phyloP scores from a whole-genome alignment of 2,888 invertebrate genomes.

The Furcula furcula region DNA sequence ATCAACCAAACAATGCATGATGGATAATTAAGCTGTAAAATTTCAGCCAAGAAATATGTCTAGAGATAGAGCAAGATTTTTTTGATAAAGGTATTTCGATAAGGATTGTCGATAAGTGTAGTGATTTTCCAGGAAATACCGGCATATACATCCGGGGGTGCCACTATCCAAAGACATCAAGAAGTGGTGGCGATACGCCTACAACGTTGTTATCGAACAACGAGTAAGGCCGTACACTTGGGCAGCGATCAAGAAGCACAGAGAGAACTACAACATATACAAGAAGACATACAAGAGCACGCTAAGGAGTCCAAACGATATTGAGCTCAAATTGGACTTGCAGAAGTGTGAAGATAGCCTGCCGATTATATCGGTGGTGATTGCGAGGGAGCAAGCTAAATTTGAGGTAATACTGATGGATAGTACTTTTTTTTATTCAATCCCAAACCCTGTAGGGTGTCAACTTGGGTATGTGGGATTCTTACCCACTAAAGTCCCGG shows the following conservation, averaged over 20 bases:
- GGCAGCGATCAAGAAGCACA: constrained; percentile 85
- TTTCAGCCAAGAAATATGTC: too few species aligned
- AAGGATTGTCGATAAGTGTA: too few species aligned
- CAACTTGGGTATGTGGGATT: too few species aligned
- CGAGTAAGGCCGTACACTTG: constrained; percentile 88
- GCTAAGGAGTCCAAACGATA: constrained; percentile 86
- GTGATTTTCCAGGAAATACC: constrained; percentile 76
- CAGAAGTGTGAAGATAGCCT: constrained; percentile 89
- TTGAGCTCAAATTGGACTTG: constrained; percentile 86
- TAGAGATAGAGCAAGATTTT: too few species aligned
- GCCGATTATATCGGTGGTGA: constrained; percentile 87
- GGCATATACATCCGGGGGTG: constrained; percentile 83
- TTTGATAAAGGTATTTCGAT: background rate
- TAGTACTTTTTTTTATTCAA: too few species aligned
- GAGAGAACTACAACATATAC: constrained; percentile 86
- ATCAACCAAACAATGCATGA: too few species aligned
- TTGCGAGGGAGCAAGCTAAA: constrained; percentile 90
- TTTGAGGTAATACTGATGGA: constrained; percentile 84
- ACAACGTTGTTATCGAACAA: constrained; percentile 86
- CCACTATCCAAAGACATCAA: constrained; percentile 80
- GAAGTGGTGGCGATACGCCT: constrained; percentile 90
- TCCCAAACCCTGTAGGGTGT: too few species aligned
- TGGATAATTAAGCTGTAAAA: too few species aligned
- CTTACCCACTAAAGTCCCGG: too few species aligned
- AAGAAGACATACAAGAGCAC: constrained; percentile 86